A percentile compares a stretch with the other conserved stretches of the same genome.
Evolutionary conservation across 2,797 vertebrate species (phyloP).

Genomic region (Sternotherus odoratus): DNA sequence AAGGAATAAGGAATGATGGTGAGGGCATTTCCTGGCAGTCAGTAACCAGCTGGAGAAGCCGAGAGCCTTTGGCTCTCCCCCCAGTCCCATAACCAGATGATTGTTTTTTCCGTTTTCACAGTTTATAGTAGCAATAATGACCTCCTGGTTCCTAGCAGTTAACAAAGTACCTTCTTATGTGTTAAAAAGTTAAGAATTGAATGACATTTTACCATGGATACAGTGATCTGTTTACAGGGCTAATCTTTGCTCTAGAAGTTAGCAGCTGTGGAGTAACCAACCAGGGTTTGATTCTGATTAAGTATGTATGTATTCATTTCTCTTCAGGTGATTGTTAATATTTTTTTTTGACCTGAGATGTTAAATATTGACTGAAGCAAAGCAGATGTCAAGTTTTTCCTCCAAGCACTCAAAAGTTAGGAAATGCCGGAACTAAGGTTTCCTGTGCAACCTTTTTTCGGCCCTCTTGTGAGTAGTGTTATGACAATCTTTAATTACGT

Average conservation of each 20-base stretch:
- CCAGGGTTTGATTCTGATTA: not conserved
- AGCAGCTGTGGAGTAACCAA: not conserved
- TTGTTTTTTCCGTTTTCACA: not conserved
- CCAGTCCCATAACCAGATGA: not conserved
- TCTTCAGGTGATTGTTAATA: not conserved
- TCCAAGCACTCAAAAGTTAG: not conserved
- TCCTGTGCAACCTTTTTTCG: not conserved
- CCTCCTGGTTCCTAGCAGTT: not conserved
- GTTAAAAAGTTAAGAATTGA: not conserved
- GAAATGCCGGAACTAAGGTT: not conserved
- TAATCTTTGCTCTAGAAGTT: not conserved
- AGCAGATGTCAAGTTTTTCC: not conserved
- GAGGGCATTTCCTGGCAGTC: not conserved
- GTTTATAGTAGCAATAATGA: not conserved
- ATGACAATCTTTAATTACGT: not conserved
- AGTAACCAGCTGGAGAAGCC: not conserved
- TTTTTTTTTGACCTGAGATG: not conserved
- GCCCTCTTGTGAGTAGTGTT: not conserved
- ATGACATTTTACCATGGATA: not conserved
- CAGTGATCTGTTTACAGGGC: not conserved
- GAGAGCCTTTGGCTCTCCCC: not conserved
- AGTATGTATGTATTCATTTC: not conserved
- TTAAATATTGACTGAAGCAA: not conserved
- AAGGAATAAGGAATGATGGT: not conserved
- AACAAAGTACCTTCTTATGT: not conserved